phyloP scores from a whole-genome alignment of 2,888 invertebrate species.

The Barypeithes pellucidus region DNA sequence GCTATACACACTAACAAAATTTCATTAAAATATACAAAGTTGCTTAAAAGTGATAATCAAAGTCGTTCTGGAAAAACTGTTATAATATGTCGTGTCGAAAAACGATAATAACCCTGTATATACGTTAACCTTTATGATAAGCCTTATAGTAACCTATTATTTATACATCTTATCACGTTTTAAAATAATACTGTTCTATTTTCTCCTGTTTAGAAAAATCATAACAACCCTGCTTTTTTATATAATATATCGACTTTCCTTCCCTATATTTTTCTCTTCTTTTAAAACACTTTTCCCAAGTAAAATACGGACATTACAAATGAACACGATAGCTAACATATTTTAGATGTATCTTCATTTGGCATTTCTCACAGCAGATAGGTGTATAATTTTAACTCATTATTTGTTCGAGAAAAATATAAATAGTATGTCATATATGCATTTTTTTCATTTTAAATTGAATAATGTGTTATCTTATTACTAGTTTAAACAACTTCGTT shows the following conservation, averaged over 20 bases:
- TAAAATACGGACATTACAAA: slow-evolving; percentile 33
- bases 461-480: too few species aligned
- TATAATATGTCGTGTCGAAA: too few species aligned
- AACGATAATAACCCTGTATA: too few species aligned
- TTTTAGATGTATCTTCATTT: slow-evolving; percentile 41
- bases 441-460: too few species aligned
- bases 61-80: too few species aligned
- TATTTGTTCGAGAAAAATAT: slow-evolving; percentile 28
- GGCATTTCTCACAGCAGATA: slow-evolving; percentile 24
- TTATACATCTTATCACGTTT: neutral
- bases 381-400: slow-evolving; percentile 34
- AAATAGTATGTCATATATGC: too few species aligned
- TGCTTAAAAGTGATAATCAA: too few species aligned
- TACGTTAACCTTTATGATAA: neutral
- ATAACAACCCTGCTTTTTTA: neutral
- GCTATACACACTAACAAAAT: too few species aligned
- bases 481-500: too few species aligned
- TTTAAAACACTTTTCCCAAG: slow-evolving; percentile 5
- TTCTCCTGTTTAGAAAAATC: neutral
- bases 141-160: too few species aligned
- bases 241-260: neutral
- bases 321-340: slow-evolving; percentile 36
- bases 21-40: too few species aligned
- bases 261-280: slow-evolving; percentile 1
- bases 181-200: neutral